phyloP scores from a whole-genome alignment of 2,888 invertebrate species.

The Argyresthia albistria region DNA sequence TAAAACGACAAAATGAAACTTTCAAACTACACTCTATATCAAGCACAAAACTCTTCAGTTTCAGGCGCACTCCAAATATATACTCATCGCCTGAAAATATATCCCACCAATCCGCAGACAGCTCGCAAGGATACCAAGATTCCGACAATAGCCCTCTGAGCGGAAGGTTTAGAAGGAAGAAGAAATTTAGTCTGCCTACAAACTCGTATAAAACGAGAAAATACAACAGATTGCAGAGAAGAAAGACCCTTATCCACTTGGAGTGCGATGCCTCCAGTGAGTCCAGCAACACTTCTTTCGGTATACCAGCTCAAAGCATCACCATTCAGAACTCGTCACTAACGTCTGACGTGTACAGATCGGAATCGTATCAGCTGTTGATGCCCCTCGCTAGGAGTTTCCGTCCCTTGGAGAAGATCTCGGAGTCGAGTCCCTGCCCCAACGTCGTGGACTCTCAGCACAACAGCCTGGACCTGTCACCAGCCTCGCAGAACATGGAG shows the following conservation, averaged over 20 bases:
- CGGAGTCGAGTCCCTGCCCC: conserved; percentile 22
- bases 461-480: conserved; percentile 4
- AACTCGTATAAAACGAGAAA: conserved; percentile 19
- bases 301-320: conserved; percentile 14
- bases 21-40: conserved; percentile 10
- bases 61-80: conserved; percentile 8
- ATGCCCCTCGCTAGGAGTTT: conserved; percentile 22
- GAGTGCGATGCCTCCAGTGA: conserved; percentile 27
- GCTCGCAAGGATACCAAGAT: conserved; percentile 50
- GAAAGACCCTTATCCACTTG: conserved; percentile 18
- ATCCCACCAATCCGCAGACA: conserved; percentile 31
- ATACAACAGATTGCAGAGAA: conserved; percentile 16
- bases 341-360: conserved; percentile 32
- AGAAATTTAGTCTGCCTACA: conserved; percentile 19
- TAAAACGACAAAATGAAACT: too few species aligned
- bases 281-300: conserved; percentile 29
- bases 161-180: conserved; percentile 24
- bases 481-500: conserved; percentile 6
- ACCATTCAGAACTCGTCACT: conserved; percentile 25
- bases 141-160: conserved; percentile 37
- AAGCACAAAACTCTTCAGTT: neutral
- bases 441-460: conserved; percentile 8
- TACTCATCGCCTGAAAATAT: conserved; percentile 19
- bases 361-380: conserved; percentile 47
- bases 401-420: conserved; percentile 29